Percentiles rank a stretch among this genome's conserved stretches.
phyloP scores from a whole-genome alignment of 1,140 invertebrate species.

The Drosophila kohkoa region DNA sequence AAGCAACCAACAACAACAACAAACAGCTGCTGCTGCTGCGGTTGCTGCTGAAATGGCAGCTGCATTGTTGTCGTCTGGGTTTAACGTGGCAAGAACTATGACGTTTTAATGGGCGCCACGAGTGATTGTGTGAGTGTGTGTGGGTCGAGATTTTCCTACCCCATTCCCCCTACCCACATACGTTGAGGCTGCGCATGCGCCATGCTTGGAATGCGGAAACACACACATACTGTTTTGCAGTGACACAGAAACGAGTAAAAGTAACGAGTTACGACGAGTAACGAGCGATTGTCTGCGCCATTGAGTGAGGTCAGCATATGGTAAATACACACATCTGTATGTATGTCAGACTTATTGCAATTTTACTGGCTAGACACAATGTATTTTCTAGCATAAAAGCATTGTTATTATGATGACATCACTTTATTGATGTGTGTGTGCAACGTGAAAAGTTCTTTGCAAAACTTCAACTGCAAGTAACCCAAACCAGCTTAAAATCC shows the following conservation, averaged over 20 bases:
- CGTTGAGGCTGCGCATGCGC: constrained; percentile 43
- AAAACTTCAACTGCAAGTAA: neutral
- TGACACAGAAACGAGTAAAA: constrained; percentile 47
- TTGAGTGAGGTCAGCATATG: constrained; percentile 6
- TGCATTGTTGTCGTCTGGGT: constrained; percentile 54
- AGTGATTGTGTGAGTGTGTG: constrained; percentile 18
- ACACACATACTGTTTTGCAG: constrained; percentile 18
- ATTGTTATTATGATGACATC: constrained; percentile 17
- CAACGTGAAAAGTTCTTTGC: neutral
- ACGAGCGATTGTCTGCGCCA: constrained; percentile 14
- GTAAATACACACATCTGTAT: neutral
- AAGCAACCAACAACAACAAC: constrained; percentile 6
- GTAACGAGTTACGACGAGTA: constrained; percentile 4
- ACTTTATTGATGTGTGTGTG: neutral
- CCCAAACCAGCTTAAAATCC: constrained; percentile 6
- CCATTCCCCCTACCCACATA: neutral
- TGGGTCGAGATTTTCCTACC: constrained; percentile 45
- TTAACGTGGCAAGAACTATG: constrained; percentile 61
- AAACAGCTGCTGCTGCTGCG: constrained; percentile 11
- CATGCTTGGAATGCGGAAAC: constrained; percentile 69
- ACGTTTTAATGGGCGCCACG: constrained; percentile 75
- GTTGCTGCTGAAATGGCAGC: constrained; percentile 39
- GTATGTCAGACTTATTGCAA: neutral
- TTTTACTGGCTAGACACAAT: neutral
- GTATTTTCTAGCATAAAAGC: constrained; percentile 1